Conservation (phyloP, 2,113 vertebrate genomes). For the Nyctereutes procyonoides region DNA sequence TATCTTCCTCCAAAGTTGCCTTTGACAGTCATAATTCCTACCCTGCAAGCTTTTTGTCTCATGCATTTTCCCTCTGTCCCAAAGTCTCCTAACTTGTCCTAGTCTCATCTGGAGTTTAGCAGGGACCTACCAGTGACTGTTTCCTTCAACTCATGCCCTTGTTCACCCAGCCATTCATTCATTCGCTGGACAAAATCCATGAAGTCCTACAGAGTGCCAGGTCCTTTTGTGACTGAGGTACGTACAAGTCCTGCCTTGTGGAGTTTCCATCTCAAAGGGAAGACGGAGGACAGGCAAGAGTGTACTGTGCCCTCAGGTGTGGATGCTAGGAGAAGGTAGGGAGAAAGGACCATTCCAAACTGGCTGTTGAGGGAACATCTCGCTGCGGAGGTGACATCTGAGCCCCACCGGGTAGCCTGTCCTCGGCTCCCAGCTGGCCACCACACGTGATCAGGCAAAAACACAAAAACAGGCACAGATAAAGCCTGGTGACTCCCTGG, state of each 20-base stretch:
- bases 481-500: neutral
- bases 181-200: neutral
- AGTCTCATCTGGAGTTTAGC: neutral
- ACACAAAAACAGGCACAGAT: neutral
- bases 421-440: neutral
- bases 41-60: neutral
- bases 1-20: neutral
- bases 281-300: neutral
- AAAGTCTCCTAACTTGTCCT: neutral
- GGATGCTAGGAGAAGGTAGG: neutral
- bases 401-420: neutral
- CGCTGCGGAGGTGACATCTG: neutral
- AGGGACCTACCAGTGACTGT: neutral
- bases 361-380: neutral
- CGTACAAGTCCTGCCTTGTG: neutral
- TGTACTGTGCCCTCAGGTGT: accelerated
- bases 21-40: neutral
- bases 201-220: neutral
- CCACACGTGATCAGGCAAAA: neutral
- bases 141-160: neutral
- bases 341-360: accelerated
- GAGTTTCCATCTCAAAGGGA: neutral
- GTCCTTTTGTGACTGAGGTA: neutral
- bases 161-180: neutral
- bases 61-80: neutral